Base-by-base conservation (phyloP, 2,888 invertebrate genomes). In the Drosophila nr. perissopoda region DNA sequence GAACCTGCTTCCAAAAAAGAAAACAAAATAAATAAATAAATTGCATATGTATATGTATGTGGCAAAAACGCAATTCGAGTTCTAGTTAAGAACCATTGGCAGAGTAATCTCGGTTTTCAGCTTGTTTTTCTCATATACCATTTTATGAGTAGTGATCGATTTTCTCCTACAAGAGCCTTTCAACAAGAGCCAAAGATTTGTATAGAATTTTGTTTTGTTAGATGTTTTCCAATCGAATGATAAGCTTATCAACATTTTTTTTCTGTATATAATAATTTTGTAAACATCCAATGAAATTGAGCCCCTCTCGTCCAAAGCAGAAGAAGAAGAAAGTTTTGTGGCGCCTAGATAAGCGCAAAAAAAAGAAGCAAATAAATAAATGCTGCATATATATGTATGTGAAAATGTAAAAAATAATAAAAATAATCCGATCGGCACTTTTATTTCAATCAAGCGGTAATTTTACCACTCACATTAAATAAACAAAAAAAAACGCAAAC, bases 1-100 rank as follows among this genome's bases (percentile, higher is more conserved):
- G 42, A 54, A 34, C 49, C 49, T 64, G 42, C 52, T 57, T 31
- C 34, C 13, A 48, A 67, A 54, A 60, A 60, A 38, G 11, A 60
- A n/a, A 40, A 33, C 11, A 34, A 25, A 59, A 51, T 33, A 31
- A 36, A n/a, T 13, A 29, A 33, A 48, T 27, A n/a, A 33, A 49
- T 49, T 61, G n/a, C 29, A 18, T 2, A 38, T 11, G 11, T 40
- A 18, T 2, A 38, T 11, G 11, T 40, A 56, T n/a, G 29, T 29
- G n/a, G 27, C 25, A 48, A 31, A 21, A 42, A 40, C 40, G 18
- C 21, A 27, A 21, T 27, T 33, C 29, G 21, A 63, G 10, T 40
- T 29, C 13, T 4, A 21, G 4, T 33, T 18, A 29, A 11, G 25
- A 34, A 27, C 27, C 18, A n/a, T 49, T 11, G 16, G 16, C 49